phyloP scores from a whole-genome alignment of 2,113 vertebrate genomes.

The Sebastes schlegelii region DNA sequence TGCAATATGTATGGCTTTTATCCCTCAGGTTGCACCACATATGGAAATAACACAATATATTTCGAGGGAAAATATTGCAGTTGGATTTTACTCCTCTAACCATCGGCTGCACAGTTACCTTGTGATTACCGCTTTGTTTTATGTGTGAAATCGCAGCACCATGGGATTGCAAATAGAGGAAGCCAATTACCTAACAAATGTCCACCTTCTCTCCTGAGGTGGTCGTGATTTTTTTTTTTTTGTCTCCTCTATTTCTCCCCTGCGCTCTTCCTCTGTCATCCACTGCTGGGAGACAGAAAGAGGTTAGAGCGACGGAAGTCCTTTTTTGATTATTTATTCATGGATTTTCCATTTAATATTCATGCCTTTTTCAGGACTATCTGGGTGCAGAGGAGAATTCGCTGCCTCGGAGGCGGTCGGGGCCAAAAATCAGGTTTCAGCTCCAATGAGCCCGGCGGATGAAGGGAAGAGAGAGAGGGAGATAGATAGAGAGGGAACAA shows the following conservation, averaged over 20 bases:
- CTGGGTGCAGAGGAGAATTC: slow-evolving; percentile 80
- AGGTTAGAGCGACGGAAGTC: slow-evolving; percentile 72
- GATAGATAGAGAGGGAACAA: slow-evolving; percentile 64
- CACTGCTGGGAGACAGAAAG: slow-evolving; percentile 70
- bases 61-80: slow-evolving; percentile 71
- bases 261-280: slow-evolving; percentile 66
- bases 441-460: slow-evolving; percentile 82
- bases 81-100: slow-evolving; percentile 53
- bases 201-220: slow-evolving; percentile 69
- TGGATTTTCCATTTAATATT: slow-evolving; percentile 85
- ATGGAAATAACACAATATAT: slow-evolving; percentile 56
- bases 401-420: slow-evolving; percentile 75
- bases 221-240: slow-evolving; percentile 39
- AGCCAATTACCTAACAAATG: slow-evolving; percentile 78
- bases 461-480: slow-evolving; percentile 51
- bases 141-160: slow-evolving; percentile 59
- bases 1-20: slow-evolving; percentile 63
- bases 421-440: slow-evolving; percentile 84
- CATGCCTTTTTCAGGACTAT: slow-evolving; percentile 85
- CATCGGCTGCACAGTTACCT: slow-evolving; percentile 62
- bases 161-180: slow-evolving; percentile 65
- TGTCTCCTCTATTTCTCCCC: slow-evolving; percentile 44
- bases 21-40: slow-evolving; percentile 54
- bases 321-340: slow-evolving; percentile 85
- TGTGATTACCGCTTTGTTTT: slow-evolving; percentile 75